Conservation (phyloP, 2,797 vertebrate species). For the Chrysocyon brachyurus region DNA sequence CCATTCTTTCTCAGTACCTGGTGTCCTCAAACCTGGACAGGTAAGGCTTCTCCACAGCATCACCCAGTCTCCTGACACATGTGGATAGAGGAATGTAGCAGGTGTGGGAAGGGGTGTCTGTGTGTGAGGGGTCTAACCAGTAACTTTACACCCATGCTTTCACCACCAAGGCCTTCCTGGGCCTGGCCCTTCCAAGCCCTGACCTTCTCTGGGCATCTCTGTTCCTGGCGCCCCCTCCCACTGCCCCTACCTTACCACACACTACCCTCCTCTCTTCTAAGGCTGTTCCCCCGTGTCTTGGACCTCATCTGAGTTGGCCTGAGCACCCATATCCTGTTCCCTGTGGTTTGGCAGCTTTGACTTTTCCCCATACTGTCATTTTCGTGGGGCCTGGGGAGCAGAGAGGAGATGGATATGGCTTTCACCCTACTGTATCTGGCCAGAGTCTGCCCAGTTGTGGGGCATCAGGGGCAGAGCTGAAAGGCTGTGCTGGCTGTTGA, state of each 20-base stretch:
- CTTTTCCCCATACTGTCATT: too few relatives aligned
- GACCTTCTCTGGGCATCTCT: neutral
- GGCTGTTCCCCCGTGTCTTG: too few relatives aligned
- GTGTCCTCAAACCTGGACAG: neutral
- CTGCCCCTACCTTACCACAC: accelerated
- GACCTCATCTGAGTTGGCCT: neutral
- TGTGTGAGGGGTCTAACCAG: neutral
- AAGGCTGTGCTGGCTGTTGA: neutral
- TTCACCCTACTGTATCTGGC: accelerated
- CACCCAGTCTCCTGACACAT: neutral
- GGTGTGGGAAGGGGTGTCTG: too few relatives aligned
- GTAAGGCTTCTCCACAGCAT: neutral
- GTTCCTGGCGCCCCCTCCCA: neutral
- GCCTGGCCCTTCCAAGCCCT: too few relatives aligned
- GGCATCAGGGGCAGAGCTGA: neutral
- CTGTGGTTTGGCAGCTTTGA: neutral
- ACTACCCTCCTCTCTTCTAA: neutral
- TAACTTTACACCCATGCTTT: neutral
- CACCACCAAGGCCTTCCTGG: neutral
- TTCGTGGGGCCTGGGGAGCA: neutral
- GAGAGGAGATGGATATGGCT: too few relatives aligned
- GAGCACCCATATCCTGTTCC: neutral
- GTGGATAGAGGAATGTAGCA: neutral
- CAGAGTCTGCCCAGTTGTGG: neutral
- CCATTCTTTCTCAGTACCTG: neutral